Evolutionary conservation across 2,113 vertebrate genomes (phyloP).

Genomic region (Tenebrosternarchus preto): DNA sequence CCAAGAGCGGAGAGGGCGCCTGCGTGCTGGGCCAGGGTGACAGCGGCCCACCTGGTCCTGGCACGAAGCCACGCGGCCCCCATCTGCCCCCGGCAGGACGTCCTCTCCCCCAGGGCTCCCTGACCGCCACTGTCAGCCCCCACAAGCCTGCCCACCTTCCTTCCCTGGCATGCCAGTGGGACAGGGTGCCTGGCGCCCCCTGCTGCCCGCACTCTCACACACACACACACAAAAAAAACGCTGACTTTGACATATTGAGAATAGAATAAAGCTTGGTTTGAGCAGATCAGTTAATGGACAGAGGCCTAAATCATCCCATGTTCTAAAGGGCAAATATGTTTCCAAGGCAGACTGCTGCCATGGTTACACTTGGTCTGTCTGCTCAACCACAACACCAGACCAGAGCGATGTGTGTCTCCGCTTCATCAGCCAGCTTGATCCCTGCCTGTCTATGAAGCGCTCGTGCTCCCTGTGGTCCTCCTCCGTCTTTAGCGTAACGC

Average conservation of each 20-base stretch:
- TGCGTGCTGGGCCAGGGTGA: slow-evolving; percentile 75
- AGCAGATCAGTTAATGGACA: not conserved
- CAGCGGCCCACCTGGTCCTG: slow-evolving; percentile 79
- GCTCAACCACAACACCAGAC: not conserved
- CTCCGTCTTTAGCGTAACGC: slow-evolving; percentile 53
- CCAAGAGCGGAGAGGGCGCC: slow-evolving; percentile 69
- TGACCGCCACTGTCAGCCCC: slow-evolving; percentile 72
- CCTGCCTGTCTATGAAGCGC: slow-evolving; percentile 1
- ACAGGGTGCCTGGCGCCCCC: slow-evolving; percentile 18
- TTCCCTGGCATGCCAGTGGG: slow-evolving; percentile 34
- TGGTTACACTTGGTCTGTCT: too few species aligned
- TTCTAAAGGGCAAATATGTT: not conserved
- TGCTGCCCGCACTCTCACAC: not conserved
- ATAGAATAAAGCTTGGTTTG: too few species aligned
- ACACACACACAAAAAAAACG: not conserved
- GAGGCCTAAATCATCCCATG: not conserved
- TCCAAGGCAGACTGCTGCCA: not conserved
- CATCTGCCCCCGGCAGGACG: slow-evolving; percentile 65
- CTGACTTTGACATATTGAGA: not conserved
- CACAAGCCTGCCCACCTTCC: slow-evolving; percentile 60
- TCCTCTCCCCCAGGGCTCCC: slow-evolving; percentile 63
- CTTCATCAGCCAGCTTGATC: slow-evolving; percentile 18
- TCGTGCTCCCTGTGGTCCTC: slow-evolving; percentile 10
- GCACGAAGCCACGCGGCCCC: slow-evolving; percentile 64
- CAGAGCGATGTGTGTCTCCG: slow-evolving; percentile 6